phyloP scores from a whole-genome alignment of 2,888 invertebrate species.

The Biston betularia region DNA sequence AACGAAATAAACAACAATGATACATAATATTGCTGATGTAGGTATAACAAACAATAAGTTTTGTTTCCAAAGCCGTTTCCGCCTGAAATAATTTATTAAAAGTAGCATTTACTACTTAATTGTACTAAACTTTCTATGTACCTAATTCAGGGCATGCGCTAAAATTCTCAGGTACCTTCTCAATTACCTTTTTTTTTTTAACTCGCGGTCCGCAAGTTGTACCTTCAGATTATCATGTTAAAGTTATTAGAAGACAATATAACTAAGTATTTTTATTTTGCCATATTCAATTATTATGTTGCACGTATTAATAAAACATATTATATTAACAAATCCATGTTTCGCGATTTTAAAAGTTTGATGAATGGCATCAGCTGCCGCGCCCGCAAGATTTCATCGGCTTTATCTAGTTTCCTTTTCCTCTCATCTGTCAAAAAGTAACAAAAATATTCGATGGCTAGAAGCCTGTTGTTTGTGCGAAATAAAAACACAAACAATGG shows the following conservation, averaged over 20 bases:
- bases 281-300: neutral
- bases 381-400: conserved; percentile 8
- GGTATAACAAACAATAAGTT: neutral
- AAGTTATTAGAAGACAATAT: neutral
- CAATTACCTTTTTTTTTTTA: too few species aligned
- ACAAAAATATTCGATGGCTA: conserved; percentile 60
- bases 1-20: conserved; percentile 57
- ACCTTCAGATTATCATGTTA: too few species aligned
- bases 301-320: too few species aligned
- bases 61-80: conserved; percentile 8
- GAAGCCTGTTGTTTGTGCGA: conserved; percentile 62
- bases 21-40: neutral
- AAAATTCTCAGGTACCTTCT: neutral
- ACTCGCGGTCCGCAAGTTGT: neutral
- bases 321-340: neutral
- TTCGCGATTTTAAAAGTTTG: neutral
- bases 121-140: too few species aligned
- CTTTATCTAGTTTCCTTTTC: conserved; percentile 12
- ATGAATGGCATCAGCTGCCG: neutral
- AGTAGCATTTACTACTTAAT: neutral
- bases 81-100: neutral
- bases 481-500: conserved; percentile 63
- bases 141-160: too few species aligned
- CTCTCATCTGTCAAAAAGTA: conserved; percentile 24
- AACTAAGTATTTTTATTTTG: neutral